phyloP scores from a whole-genome alignment of 92 coral and sea anemone species.

The Meandrina meandrites region DNA sequence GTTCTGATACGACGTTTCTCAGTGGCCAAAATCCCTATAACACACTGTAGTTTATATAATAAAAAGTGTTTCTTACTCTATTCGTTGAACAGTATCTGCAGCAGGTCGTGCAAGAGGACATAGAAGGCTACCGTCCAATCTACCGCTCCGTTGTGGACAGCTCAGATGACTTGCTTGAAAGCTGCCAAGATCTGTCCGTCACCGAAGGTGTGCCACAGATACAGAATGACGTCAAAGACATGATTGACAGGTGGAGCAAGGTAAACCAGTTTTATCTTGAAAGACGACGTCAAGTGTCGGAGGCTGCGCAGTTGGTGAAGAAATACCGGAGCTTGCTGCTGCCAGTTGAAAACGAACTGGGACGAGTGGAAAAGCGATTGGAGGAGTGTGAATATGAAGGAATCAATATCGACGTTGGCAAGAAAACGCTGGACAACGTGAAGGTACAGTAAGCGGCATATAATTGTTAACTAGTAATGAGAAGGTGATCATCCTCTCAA shows the following conservation, averaged over 20 bases:
- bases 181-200: constrained; percentile 77
- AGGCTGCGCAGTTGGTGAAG: constrained; percentile 83
- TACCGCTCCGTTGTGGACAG: constrained; percentile 77
- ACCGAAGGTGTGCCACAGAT: constrained; percentile 86
- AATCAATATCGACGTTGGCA: constrained; percentile 69
- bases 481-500: background rate
- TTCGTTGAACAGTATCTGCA: constrained; percentile 59
- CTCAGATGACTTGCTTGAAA: constrained; percentile 71
- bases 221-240: constrained; percentile 69
- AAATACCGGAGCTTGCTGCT: constrained; percentile 78
- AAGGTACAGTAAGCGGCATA: constrained; percentile 52
- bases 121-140: constrained; percentile 92
- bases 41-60: too few species aligned
- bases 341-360: constrained; percentile 81
- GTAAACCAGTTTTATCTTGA: constrained; percentile 79
- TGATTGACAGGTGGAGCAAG: constrained; percentile 80
- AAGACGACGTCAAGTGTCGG: constrained; percentile 71
- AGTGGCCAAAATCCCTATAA: too few species aligned
- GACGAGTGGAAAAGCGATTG: constrained; percentile 67
- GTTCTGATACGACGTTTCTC: too few species aligned
- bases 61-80: background rate
- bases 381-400: constrained; percentile 88
- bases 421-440: constrained; percentile 61
- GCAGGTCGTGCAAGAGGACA: constrained; percentile 92
- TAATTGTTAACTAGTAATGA: background rate